Conservation (phyloP, 2,113 vertebrate species). For the Andinoacara biseriatus region DNA sequence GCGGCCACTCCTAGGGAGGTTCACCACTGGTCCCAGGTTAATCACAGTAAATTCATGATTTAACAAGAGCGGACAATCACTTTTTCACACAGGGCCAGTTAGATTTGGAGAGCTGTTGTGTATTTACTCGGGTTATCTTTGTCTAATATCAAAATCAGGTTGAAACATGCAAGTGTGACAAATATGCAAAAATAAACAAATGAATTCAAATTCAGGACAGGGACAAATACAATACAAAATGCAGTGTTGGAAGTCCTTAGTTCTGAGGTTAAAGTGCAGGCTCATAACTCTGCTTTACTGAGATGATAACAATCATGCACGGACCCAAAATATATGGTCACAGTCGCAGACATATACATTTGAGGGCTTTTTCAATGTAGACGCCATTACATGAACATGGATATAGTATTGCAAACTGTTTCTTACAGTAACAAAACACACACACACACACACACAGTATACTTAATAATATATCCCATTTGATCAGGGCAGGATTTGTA, state of each 20-base stretch:
- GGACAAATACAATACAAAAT: not conserved
- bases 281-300: not conserved
- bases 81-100: not conserved
- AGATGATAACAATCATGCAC: not conserved
- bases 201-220: not conserved
- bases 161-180: not conserved
- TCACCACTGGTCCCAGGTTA: not conserved
- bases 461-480: not conserved
- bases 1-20: no score
- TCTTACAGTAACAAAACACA: not conserved
- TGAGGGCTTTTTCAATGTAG: not conserved
- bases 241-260: not conserved
- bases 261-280: conserved; percentile 20
- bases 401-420: not conserved
- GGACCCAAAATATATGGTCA: not conserved
- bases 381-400: not conserved
- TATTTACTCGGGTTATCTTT: not conserved
- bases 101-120: not conserved
- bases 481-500: not conserved
- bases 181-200: not conserved
- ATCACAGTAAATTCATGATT: not conserved
- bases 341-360: not conserved
- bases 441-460: no score
- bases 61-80: not conserved
- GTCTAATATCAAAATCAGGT: not conserved